These are phyloP conservation scores for Meloidogyne hapla DNA, from an alignment of 1,140 invertebrate genomes.

Conservation along the genomic window DNA sequence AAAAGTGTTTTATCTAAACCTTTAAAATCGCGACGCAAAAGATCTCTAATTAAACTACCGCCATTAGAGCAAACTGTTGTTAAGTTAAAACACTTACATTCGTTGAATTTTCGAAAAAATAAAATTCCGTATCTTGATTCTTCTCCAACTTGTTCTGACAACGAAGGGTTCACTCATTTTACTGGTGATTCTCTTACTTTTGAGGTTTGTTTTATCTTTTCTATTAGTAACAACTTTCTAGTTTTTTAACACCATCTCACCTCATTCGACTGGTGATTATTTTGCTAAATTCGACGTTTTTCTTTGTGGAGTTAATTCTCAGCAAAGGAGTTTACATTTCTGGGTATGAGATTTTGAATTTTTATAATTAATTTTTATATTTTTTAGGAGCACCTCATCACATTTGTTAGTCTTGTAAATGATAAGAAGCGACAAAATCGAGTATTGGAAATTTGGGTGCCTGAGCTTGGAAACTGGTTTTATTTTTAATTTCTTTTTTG, in stretches of 20 bases:
- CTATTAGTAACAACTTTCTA: neutral
- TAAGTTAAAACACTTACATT: neutral
- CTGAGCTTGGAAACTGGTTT: neutral
- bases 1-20: too few relatives aligned
- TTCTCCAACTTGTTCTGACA: neutral
- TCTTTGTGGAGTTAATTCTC: neutral
- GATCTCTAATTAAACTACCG: too few relatives aligned
- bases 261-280: neutral
- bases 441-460: slow-evolving; percentile 3
- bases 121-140: neutral
- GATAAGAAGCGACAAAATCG: neutral
- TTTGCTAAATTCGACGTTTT: neutral
- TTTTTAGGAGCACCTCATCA: neutral
- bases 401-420: neutral
- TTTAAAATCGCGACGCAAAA: too few relatives aligned
- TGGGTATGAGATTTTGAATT: neutral
- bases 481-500: neutral
- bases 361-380: neutral
- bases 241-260: neutral
- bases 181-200: neutral
- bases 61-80: neutral
- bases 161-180: neutral
- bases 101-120: neutral
- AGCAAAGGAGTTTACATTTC: neutral
- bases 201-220: neutral